Conservation (phyloP, 2,113 vertebrate species). For the Epinephelus lanceolatus region DNA sequence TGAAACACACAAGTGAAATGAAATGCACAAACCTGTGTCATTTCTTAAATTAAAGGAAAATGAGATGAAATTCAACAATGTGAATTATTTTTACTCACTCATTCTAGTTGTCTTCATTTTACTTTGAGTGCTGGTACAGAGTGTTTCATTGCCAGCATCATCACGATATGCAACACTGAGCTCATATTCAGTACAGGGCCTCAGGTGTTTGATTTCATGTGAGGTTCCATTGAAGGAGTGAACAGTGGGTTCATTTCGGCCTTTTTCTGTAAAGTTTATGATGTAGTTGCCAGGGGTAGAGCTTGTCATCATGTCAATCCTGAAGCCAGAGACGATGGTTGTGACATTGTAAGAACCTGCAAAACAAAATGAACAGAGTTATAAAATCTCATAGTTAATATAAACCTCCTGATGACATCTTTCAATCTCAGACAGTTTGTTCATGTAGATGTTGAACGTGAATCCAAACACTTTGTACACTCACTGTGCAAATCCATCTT, state of each 20-base stretch:
- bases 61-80: background rate
- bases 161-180: rapidly evolving
- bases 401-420: background rate
- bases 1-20: constrained; percentile 50
- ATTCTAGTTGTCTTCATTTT: rapidly evolving
- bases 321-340: background rate
- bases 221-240: rapidly evolving
- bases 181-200: constrained; percentile 69
- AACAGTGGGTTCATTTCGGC: rapidly evolving
- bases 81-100: constrained; percentile 62
- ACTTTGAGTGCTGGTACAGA: rapidly evolving
- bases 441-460: background rate
- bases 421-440: background rate
- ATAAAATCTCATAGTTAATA: background rate
- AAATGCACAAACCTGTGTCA: background rate
- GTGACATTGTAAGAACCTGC: constrained; percentile 57
- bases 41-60: background rate
- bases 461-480: background rate
- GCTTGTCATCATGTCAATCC: background rate
- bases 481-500: background rate
- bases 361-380: constrained; percentile 31
- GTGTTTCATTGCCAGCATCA: rapidly evolving
- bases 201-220: background rate
- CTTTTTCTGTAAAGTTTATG: rapidly evolving
- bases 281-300: rapidly evolving